Evolutionary conservation across 2,113 vertebrate genomes (phyloP).

Genomic region (Phrynosoma blainvillii): DNA sequence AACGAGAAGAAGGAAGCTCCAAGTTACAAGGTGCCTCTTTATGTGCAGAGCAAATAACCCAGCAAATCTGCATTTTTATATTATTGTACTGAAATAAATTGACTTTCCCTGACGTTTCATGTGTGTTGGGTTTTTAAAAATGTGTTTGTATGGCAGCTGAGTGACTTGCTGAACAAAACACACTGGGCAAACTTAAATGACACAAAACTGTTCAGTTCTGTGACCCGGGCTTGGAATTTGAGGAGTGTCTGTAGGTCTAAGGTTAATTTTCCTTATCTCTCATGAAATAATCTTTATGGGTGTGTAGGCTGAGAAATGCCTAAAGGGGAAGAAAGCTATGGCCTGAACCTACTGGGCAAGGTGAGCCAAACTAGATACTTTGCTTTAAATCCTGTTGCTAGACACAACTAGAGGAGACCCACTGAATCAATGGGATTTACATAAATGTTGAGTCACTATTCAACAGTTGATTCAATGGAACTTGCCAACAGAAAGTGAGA

Average conservation of each 20-base stretch:
- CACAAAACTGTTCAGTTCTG: no score
- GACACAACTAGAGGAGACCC: no score
- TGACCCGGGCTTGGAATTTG: background rate
- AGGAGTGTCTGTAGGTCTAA: background rate
- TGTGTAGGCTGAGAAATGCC: background rate
- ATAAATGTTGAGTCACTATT: no score
- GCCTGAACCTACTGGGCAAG: no score
- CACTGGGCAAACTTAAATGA: no score
- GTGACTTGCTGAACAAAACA: background rate
- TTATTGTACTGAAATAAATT: slow-evolving; percentile 1
- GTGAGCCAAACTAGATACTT: background rate
- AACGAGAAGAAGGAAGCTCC: background rate
- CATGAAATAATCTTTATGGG: background rate
- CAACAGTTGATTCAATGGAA: no score
- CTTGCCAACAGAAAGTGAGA: no score
- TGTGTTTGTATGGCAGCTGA: background rate
- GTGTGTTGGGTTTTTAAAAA: accelerated
- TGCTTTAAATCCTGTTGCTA: background rate
- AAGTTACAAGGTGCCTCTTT: background rate
- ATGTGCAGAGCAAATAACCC: background rate
- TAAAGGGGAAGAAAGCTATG: no score
- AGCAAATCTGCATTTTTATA: background rate
- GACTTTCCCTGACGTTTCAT: background rate
- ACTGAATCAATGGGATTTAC: no score
- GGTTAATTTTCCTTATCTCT: background rate